phyloP scores from a whole-genome alignment of 2,113 vertebrate genomes.

The Anthoscopus minutus region DNA sequence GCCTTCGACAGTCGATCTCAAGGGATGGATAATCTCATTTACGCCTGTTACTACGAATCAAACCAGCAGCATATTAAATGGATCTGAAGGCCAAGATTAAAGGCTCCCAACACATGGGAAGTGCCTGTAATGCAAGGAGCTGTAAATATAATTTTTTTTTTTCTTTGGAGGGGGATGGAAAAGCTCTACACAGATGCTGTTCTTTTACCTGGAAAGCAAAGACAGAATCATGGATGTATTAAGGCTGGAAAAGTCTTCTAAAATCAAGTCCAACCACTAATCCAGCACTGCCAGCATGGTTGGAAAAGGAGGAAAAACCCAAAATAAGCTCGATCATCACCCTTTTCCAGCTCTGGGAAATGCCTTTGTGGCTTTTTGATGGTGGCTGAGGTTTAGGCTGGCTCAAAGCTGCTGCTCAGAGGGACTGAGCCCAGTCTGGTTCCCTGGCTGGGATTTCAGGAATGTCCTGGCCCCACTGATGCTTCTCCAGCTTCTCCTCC shows the following conservation, averaged over 20 bases:
- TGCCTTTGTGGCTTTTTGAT: accelerated
- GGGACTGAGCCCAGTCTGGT: neutral
- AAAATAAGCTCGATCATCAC: neutral
- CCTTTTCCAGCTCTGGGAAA: neutral
- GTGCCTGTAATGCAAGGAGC: neutral
- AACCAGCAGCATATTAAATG: neutral
- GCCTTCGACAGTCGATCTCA: neutral
- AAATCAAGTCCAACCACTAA: neutral
- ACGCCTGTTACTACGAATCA: neutral
- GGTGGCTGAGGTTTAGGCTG: neutral
- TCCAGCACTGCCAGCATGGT: accelerated
- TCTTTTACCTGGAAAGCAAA: neutral
- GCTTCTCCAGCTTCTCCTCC: neutral
- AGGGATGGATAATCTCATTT: conserved; percentile 12
- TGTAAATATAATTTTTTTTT: neutral
- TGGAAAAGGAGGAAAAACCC: neutral
- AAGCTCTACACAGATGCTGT: neutral
- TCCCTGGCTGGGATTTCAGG: accelerated
- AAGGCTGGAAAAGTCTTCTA: neutral
- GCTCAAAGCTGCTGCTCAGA: neutral
- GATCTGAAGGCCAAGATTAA: conserved; percentile 3
- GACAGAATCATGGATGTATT: neutral
- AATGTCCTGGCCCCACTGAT: no score
- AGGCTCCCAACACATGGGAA: neutral
- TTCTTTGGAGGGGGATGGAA: neutral